These are phyloP conservation scores for Aphrophora alni DNA, from an alignment of 2,888 invertebrate genomes.

Conservation along the genomic window DNA sequence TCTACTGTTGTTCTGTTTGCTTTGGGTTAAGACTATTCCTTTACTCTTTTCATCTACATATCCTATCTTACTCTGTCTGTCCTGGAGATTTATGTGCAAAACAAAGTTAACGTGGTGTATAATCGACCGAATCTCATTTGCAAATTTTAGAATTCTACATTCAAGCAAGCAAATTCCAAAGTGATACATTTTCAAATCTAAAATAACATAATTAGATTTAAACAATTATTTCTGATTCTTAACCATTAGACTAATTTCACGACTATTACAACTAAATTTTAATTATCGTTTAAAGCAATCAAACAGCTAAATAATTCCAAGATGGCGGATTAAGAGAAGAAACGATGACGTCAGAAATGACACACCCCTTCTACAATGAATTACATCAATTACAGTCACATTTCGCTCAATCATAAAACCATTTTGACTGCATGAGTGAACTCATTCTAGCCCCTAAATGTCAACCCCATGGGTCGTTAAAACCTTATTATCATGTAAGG, in stretches of 20 bases:
- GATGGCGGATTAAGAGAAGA: neutral
- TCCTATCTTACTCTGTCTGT: too few species aligned
- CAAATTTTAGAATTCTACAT: too few species aligned
- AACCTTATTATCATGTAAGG: conserved; percentile 2
- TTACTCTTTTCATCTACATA: too few species aligned
- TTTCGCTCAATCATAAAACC: conserved; percentile 6
- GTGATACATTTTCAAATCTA: too few species aligned
- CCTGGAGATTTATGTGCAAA: too few species aligned
- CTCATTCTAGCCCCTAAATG: conserved; percentile 5
- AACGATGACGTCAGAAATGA: neutral
- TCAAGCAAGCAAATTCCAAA: too few species aligned
- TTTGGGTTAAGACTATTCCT: too few species aligned
- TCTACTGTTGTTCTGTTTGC: too few species aligned
- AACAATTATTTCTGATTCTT: neutral
- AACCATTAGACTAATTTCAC: neutral
- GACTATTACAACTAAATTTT: neutral
- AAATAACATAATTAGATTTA: too few species aligned
- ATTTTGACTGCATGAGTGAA: conserved; percentile 6
- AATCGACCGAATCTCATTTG: too few species aligned
- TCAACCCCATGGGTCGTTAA: neutral
- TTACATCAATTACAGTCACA: conserved; percentile 6
- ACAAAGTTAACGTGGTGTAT: too few species aligned
- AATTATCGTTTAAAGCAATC: neutral
- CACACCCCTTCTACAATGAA: conserved; percentile 5
- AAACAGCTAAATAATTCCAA: neutral